These are phyloP conservation scores for Amphiprion ocellaris DNA, from an alignment of 2,113 vertebrate genomes.

Conservation along the genomic window DNA sequence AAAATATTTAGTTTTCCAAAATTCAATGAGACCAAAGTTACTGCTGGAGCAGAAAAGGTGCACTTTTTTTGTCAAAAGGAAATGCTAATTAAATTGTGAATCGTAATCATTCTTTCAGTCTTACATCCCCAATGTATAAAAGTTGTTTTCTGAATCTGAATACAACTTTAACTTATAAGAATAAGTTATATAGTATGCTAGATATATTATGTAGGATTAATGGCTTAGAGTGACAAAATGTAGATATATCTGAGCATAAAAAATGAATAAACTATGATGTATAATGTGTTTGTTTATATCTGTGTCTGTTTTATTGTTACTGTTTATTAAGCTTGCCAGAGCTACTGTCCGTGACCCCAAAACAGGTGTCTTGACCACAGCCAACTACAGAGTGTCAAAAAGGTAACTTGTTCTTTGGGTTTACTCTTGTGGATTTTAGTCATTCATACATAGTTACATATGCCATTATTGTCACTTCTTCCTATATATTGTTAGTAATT, in stretches of 20 bases:
- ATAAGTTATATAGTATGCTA: no score
- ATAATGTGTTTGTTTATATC: not conserved
- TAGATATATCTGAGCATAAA: no score
- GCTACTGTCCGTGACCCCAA: slow-evolving; percentile 98
- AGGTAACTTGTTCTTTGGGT: slow-evolving; percentile 84
- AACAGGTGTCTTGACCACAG: slow-evolving; percentile 94
- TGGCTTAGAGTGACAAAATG: no score
- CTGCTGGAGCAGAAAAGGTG: no score
- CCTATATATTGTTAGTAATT: not conserved
- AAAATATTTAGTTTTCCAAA: no score
- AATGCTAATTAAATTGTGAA: not conserved
- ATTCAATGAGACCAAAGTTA: no score
- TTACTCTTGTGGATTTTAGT: not conserved
- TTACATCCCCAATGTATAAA: no score
- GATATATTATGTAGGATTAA: no score
- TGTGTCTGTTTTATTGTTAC: not conserved
- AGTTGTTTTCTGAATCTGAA: no score
- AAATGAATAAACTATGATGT: not conserved
- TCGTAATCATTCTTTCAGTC: not conserved
- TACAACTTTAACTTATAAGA: no score
- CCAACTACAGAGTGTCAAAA: slow-evolving; percentile 97
- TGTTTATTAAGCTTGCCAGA: slow-evolving; percentile 89
- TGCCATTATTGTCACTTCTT: not conserved
- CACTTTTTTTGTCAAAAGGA: not conserved
- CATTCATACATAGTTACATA: not conserved